Percentiles rank a stretch among this genome's conserved stretches.
Conservation (phyloP, 2,797 vertebrate genomes). For the Rhinella marina region DNA sequence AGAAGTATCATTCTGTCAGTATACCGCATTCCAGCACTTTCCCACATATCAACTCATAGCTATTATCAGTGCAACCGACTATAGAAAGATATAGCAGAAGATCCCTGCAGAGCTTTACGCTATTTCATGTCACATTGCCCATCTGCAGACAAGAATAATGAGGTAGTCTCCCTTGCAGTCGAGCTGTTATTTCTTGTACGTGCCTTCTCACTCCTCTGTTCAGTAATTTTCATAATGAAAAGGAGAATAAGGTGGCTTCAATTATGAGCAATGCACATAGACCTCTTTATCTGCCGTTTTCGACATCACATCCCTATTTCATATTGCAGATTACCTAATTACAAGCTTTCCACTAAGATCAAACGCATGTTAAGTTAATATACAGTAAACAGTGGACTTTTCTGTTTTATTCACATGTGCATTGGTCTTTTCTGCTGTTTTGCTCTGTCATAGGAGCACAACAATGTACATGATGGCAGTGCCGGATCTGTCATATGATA, state of each 20-base stretch:
- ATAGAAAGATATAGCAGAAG: background rate
- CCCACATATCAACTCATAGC: conserved; percentile 30
- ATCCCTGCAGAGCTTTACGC: conserved; percentile 47
- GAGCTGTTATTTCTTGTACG: conserved; percentile 21
- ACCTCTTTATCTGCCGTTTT: background rate
- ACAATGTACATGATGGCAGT: too few species aligned
- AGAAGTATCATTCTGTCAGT: background rate
- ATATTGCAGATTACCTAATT: too few species aligned
- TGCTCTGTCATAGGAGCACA: too few species aligned
- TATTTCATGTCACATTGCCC: conserved; percentile 59
- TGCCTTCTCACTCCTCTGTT: conserved; percentile 21
- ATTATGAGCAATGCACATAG: conserved; percentile 9
- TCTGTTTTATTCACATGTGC: too few species aligned
- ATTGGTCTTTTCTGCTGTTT: too few species aligned
- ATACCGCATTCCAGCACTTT: background rate
- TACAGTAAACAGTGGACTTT: too few species aligned
- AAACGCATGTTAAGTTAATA: too few species aligned
- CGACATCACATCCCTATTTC: too few species aligned
- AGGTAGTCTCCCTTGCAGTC: background rate
- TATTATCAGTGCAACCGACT: conserved; percentile 51
- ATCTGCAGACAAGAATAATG: background rate
- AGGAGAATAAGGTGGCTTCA: conserved; percentile 25
- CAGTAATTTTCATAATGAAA: conserved; percentile 32
- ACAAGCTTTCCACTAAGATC: too few species aligned
- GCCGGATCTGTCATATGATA: too few species aligned